A percentile compares a stretch with the other conserved stretches of the same genome.
These are phyloP conservation scores for Thryonomys swinderianus DNA, from an alignment of 2,113 vertebrate species.

Conservation along the genomic window DNA sequence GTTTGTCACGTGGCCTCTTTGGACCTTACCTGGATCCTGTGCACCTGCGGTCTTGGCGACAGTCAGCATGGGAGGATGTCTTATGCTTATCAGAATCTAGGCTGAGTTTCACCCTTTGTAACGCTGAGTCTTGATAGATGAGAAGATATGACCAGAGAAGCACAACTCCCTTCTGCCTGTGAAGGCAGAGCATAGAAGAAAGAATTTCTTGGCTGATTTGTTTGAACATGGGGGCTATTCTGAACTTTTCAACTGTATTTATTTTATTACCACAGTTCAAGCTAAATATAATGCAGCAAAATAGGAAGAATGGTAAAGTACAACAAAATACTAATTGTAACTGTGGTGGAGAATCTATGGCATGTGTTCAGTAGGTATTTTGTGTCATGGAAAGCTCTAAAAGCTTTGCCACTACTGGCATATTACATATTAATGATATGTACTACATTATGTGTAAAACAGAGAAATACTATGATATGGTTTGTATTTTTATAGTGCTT, in stretches of 20 bases:
- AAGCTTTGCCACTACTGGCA: neutral
- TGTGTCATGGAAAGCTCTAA: neutral
- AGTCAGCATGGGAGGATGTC: neutral
- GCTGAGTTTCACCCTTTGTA: neutral
- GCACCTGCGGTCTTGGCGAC: neutral
- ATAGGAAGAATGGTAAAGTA: neutral
- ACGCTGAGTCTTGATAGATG: neutral
- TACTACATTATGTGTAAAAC: neutral
- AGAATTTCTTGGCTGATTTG: neutral
- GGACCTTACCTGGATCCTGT: neutral
- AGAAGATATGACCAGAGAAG: neutral
- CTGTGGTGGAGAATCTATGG: neutral
- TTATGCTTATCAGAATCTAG: neutral
- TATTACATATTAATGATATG: neutral
- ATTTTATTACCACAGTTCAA: neutral
- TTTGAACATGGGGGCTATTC: neutral
- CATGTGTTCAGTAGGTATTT: neutral
- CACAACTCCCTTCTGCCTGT: neutral
- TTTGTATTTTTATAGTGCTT: neutral
- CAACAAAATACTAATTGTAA: neutral
- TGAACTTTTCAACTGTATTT: neutral
- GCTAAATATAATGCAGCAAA: neutral
- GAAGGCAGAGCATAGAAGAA: neutral
- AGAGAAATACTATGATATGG: neutral
- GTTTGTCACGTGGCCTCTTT: neutral